Percentiles rank a stretch among this genome's conserved stretches.
phyloP scores from a whole-genome alignment of 2,113 vertebrate genomes.

The Upupa epops region DNA sequence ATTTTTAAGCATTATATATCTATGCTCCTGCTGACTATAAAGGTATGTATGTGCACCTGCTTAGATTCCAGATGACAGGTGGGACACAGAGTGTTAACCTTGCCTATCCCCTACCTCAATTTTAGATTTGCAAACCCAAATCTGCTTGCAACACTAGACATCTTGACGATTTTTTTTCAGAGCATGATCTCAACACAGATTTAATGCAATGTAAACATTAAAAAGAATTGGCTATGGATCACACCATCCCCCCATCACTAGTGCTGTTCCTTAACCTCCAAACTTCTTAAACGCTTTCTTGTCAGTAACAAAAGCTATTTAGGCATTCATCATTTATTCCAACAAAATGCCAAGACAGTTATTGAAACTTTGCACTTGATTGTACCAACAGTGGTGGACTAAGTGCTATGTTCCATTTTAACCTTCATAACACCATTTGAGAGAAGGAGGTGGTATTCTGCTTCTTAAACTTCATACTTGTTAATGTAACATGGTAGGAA shows the following conservation, averaged over 20 bases:
- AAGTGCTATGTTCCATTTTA: neutral
- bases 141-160: neutral
- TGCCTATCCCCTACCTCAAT: fast-evolving
- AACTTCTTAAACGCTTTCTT: neutral
- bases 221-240: neutral
- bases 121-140: neutral
- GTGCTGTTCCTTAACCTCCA: neutral
- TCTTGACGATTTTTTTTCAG: neutral
- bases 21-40: neutral
- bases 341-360: neutral
- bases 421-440: neutral
- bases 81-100: neutral
- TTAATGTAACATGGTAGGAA: neutral
- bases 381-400: neutral
- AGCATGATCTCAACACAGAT: neutral
- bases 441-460: neutral
- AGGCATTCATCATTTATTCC: neutral
- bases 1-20: neutral
- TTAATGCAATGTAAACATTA: neutral
- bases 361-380: neutral
- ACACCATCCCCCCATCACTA: neutral
- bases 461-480: neutral
- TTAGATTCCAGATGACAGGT: neutral
- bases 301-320: neutral
- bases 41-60: neutral